Evolutionary conservation across 2,888 invertebrate species (phyloP), one percentile per base, ranked within the genome.

Genomic region (Embidobia sp.): DNA sequence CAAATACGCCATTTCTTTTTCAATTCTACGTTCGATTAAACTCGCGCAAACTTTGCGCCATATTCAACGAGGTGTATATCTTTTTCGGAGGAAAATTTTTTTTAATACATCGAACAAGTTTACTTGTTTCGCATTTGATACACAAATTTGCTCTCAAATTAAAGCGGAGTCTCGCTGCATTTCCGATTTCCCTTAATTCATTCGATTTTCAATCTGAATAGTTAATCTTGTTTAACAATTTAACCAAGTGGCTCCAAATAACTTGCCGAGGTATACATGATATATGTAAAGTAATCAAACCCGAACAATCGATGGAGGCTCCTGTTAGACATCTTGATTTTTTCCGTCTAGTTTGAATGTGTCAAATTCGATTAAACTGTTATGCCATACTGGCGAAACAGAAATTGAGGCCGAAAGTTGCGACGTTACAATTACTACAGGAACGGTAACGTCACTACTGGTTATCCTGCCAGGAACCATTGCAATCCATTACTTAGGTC

Each of bases 201-300:
- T 22, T 46, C 46, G 42, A 33, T 61, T 26, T 26, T 22, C 33
- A 48, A 27, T 37, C 10, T 26, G 16, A 35, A 46, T 33, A 48
- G 10, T 48, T 61, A 48, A 61, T 48, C 44, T 61, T 26, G 16
- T 37, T 61, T 33, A 33, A 29, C 44, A 44, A 59, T 59, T 44
- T 33, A 11, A 5, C 19, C 4, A 13, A 18, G 26, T 37, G 3
- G 27, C 27, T 40, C 10, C 13, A 37, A 40, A 40, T 55, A 33
- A 4, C 22, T n/a, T n/a, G n/a, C n/a, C n/a, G n/a, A n/a, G n/a
- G n/a, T n/a, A n/a, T n/a, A n/a, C n/a, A n/a, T n/a, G n/a, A n/a
- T n/a, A n/a, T n/a, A n/a, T n/a, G n/a, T n/a, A 22, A 22, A 22
- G n/a, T 29, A 29, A 29, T 22, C 6, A 22, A 22, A 22, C 6